Conservation (phyloP, 1,140 invertebrate species). For the Leguminivora glycinivorella region DNA sequence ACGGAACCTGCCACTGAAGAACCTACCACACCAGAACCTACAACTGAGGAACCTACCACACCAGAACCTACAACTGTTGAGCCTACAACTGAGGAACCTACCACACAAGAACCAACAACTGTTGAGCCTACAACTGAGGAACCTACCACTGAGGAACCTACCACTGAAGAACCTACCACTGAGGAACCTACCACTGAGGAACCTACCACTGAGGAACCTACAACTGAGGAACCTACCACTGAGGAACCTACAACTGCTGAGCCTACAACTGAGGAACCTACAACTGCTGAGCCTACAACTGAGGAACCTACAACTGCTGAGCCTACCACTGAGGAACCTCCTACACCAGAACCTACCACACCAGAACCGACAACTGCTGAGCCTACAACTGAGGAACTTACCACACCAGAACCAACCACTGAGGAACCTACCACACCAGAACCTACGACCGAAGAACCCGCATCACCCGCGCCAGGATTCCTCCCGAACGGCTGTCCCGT, state of each 20-base stretch:
- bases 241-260: conserved; percentile 29
- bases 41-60: conserved; percentile 6
- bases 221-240: neutral
- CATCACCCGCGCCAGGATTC: conserved; percentile 37
- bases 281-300: neutral
- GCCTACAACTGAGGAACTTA: neutral
- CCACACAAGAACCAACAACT: neutral
- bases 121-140: neutral
- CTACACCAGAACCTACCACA: conserved; percentile 5
- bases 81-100: neutral
- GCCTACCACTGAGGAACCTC: neutral
- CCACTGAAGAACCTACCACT: neutral
- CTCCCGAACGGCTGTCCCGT: conserved; percentile 61
- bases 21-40: neutral
- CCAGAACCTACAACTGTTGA: conserved; percentile 16
- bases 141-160: neutral
- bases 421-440: conserved; percentile 1
- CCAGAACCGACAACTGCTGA: conserved; percentile 16
- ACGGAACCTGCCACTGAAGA: neutral
- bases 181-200: neutral
- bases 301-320: neutral
- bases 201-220: neutral
- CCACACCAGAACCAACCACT: neutral
- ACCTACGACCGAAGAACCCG: neutral
- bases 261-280: neutral